Evolutionary conservation across 2,888 invertebrate species (phyloP).

Genomic region (Timandra comae): DNA sequence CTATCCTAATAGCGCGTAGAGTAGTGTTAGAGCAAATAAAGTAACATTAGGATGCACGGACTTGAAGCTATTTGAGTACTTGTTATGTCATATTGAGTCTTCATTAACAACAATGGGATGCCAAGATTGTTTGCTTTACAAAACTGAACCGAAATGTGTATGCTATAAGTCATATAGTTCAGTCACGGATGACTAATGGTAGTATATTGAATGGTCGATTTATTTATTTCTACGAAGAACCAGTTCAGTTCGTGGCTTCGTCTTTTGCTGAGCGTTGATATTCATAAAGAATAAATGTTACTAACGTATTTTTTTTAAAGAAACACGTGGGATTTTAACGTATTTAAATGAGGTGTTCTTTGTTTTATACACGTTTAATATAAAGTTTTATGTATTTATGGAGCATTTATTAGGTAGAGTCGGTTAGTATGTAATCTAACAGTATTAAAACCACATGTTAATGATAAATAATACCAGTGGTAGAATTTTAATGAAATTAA

Average conservation of each 20-base stretch:
- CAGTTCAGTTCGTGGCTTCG: conserved; percentile 12
- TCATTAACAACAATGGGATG: conserved; percentile 24
- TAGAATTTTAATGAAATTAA: no score
- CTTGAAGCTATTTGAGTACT: conserved; percentile 15
- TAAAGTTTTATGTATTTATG: neutral
- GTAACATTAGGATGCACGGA: no score
- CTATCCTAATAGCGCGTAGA: no score
- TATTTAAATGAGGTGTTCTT: no score
- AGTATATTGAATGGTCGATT: conserved; percentile 13
- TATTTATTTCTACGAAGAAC: conserved; percentile 14
- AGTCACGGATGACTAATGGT: conserved; percentile 6
- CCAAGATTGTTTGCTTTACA: conserved; percentile 17
- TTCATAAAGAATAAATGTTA: neutral
- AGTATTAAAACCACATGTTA: no score
- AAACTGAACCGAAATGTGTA: conserved; percentile 16
- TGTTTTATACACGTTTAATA: neutral
- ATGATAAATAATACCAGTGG: no score
- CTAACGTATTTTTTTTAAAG: neutral
- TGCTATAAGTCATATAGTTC: conserved; percentile 14
- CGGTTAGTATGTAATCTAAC: neutral
- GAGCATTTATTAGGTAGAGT: neutral
- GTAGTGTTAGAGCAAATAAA: no score
- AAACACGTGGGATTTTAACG: no score
- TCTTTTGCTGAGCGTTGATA: conserved; percentile 5
- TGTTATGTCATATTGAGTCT: conserved; percentile 22